phyloP scores from a whole-genome alignment of 2,113 vertebrate species.

The Hydrochoerus hydrochaeris region DNA sequence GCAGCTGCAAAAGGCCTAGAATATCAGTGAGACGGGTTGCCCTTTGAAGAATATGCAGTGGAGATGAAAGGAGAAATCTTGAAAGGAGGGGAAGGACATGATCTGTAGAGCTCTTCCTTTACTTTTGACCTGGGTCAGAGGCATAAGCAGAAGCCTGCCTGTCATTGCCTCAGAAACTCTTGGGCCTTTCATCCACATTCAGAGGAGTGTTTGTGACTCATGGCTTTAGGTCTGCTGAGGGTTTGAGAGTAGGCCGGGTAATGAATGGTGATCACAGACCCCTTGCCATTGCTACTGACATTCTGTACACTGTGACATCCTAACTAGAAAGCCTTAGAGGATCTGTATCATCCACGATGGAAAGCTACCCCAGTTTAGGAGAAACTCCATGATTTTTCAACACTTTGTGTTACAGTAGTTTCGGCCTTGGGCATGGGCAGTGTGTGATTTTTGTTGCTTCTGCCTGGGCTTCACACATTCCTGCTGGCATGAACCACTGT shows the following conservation, averaged over 20 bases:
- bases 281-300: background rate
- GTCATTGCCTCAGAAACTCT: background rate
- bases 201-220: background rate
- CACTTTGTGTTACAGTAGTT: background rate
- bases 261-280: background rate
- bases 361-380: background rate
- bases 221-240: background rate
- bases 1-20: background rate
- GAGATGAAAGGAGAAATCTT: background rate
- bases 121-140: background rate
- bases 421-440: background rate
- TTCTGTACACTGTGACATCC: background rate
- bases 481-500: background rate
- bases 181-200: background rate
- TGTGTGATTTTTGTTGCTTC: background rate
- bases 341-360: background rate
- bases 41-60: background rate
- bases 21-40: background rate
- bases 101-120: background rate
- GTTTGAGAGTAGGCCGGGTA: background rate
- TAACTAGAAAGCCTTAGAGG: background rate
- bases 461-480: background rate
- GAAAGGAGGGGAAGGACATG: background rate
- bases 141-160: background rate
- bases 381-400: background rate